A percentile compares a stretch with the other conserved stretches of the same genome.
Evolutionary conservation across 2,888 invertebrate species (phyloP).

Genomic region (Scaptomyza parva): DNA sequence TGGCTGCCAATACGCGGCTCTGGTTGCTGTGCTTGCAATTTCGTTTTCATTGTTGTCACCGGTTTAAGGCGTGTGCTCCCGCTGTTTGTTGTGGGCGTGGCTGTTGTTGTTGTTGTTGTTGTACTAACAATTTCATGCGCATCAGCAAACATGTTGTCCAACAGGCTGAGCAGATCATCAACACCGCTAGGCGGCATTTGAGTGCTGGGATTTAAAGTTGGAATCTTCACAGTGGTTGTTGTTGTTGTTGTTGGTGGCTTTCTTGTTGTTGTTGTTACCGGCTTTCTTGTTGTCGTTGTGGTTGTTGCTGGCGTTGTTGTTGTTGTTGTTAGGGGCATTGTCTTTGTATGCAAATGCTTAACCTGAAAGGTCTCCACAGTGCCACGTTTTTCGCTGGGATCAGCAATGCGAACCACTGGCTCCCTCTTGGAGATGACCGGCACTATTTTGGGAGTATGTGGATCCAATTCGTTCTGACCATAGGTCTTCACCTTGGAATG

Average conservation of each 20-base stretch:
- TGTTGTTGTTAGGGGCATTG: constrained; percentile 63
- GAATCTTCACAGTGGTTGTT: constrained; percentile 24
- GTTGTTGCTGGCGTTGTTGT: constrained; percentile 49
- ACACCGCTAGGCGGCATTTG: constrained; percentile 63
- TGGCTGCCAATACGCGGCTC: constrained; percentile 73
- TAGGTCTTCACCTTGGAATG: constrained; percentile 95
- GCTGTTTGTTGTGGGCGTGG: constrained; percentile 36
- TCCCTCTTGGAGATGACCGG: constrained; percentile 83
- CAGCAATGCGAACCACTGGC: constrained; percentile 80
- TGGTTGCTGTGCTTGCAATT: constrained; percentile 55
- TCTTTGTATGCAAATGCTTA: constrained; percentile 83
- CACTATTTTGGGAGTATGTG: constrained; percentile 84
- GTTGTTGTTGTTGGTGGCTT: constrained; percentile 30
- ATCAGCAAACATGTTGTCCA: constrained; percentile 83
- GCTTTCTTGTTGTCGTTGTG: constrained; percentile 39
- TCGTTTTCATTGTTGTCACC: constrained; percentile 55
- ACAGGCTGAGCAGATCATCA: constrained; percentile 81
- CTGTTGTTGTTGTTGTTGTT: constrained; percentile 13
- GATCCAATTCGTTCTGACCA: constrained; percentile 86
- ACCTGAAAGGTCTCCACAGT: constrained; percentile 83
- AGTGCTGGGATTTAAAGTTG: constrained; percentile 14
- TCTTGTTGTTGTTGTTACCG: constrained; percentile 48
- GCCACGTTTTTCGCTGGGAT: constrained; percentile 81
- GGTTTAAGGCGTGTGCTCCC: constrained; percentile 67
- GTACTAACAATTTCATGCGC: constrained; percentile 56